A percentile compares a stretch with the other conserved stretches of the same genome.
Conservation (phyloP, 2,797 vertebrate genomes). For the Micrastur ruficollis region DNA sequence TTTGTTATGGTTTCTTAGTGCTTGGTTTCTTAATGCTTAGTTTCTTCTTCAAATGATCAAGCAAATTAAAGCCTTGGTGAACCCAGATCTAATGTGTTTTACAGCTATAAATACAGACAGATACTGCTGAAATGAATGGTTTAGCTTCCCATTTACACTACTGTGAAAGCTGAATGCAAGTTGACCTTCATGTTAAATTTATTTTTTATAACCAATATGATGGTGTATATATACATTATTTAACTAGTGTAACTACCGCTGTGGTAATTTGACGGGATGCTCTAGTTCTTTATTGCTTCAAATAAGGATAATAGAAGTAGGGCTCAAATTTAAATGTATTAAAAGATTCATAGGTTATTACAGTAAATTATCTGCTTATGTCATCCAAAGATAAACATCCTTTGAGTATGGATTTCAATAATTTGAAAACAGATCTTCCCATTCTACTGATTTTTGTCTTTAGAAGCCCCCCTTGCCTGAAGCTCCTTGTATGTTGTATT, state of each 20-base stretch:
- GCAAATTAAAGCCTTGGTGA: background rate
- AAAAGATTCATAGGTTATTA: background rate
- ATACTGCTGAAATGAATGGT: background rate
- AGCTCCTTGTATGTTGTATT: rapidly evolving
- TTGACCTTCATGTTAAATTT: background rate
- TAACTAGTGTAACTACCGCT: background rate
- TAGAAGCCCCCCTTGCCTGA: background rate
- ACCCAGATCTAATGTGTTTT: background rate
- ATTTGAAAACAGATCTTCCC: background rate
- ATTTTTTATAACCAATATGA: background rate
- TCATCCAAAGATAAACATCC: background rate
- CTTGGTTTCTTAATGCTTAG: background rate
- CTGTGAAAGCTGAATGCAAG: background rate
- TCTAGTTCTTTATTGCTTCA: background rate
- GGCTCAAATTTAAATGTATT: background rate
- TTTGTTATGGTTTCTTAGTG: background rate
- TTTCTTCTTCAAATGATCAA: background rate
- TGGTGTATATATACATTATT: background rate
- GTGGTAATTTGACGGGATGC: background rate
- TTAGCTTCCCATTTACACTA: background rate
- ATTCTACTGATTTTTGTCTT: background rate
- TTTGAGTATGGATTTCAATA: background rate
- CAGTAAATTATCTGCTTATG: background rate
- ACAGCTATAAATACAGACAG: background rate
- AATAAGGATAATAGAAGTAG: background rate